Evolutionary conservation across 2,888 invertebrate genomes (phyloP), one percentile per base, ranked within the genome.

Genomic region (Odontocerum albicorne): DNA sequence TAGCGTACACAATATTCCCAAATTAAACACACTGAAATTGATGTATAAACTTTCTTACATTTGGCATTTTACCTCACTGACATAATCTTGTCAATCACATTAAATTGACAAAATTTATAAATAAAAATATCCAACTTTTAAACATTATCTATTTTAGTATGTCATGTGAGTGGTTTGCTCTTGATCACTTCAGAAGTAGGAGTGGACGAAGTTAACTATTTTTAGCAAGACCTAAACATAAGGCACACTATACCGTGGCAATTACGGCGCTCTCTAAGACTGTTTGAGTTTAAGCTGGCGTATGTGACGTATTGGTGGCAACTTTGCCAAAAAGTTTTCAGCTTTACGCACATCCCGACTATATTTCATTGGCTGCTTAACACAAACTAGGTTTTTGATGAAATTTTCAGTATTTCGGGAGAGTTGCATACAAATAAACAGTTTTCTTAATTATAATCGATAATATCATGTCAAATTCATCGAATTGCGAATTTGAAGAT

Each of bases 271-370:
- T 8, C 17, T 17, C 19, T 49, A 31, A 20, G n/a, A 20, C 33
- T 40, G 39, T 49, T 49, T 49, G 38, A 20, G 3, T 22, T 36
- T 36, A 27, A 47, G 16, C 15, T n/a, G 17, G 10, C 17, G n/a
- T 35, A n/a, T 15, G 16, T 55, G 50, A 53, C 49, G 40, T 56
- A 33, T 42, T 38, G 20, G 36, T n/a, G 46, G 56, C 54, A 60
- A 22, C 44, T 21, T 35, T 60, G 60, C 60, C 60, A 60, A 60
- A 40, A 54, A 33, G 35, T 38, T 38, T 43, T 44, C 32, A 27
- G 40, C 8, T 55, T 36, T 32, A 53, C 54, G 39, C 54, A 49
- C 33, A 31, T 45, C 21, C 15, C 13, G 47, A n/a, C n/a, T 31
- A 58, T 51, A 42, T 55, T 50, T 47, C 47, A 42, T 38, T 50